phyloP scores from a whole-genome alignment of 92 coral and sea anemone species.

The Porites rus region DNA sequence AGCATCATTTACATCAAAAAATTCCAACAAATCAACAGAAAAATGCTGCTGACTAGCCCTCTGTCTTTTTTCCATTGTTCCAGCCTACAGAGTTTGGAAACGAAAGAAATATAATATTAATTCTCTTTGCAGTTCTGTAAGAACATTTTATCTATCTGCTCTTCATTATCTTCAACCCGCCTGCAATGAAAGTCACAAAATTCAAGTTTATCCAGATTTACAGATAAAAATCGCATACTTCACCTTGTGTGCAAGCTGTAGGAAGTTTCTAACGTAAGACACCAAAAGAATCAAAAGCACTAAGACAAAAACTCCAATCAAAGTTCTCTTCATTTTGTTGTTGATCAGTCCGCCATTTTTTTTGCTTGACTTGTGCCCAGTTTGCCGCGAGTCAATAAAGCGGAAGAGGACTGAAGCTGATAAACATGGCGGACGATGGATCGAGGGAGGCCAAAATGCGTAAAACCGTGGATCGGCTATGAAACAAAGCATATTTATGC shows the following conservation, averaged over 20 bases:
- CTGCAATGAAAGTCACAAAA: neutral
- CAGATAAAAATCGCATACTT: neutral
- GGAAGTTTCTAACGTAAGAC: neutral
- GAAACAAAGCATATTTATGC: neutral
- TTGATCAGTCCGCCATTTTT: slow-evolving; percentile 18
- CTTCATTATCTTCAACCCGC: neutral
- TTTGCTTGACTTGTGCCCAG: neutral
- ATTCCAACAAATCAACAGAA: slow-evolving; percentile 34
- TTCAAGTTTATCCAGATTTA: neutral
- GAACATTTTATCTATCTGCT: too few relatives aligned
- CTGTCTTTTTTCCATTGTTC: neutral
- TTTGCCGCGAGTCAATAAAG: neutral
- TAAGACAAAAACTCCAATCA: neutral
- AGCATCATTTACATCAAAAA: slow-evolving; percentile 68
- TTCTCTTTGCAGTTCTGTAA: too few relatives aligned
- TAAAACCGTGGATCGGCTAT: neutral
- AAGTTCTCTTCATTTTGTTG: neutral
- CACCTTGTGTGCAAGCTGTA: slow-evolving; percentile 1
- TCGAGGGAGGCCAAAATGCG: neutral
- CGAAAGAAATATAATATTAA: neutral
- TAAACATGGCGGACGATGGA: slow-evolving; percentile 45
- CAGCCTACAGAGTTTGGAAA: slow-evolving; percentile 2
- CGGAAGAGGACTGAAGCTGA: slow-evolving; percentile 15
- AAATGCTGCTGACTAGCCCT: neutral
- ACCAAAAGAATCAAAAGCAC: neutral